These are phyloP conservation scores for Acrocephalus kingi DNA, from an alignment of 2,113 vertebrate genomes.

Conservation along the genomic window DNA sequence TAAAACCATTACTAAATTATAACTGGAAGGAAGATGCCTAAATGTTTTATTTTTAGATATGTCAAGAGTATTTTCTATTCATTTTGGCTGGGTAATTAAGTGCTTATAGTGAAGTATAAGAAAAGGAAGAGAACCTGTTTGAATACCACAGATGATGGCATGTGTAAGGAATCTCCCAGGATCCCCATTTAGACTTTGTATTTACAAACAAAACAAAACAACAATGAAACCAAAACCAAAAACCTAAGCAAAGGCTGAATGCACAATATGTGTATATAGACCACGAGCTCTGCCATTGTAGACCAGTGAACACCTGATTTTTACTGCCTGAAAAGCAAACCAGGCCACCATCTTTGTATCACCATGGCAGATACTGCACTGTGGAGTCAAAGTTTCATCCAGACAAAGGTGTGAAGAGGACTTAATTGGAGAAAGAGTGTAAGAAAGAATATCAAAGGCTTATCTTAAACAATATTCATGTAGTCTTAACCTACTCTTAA, in stretches of 20 bases:
- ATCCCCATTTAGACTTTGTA: neutral
- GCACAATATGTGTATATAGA: neutral
- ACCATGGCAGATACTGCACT: neutral
- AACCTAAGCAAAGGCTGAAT: neutral
- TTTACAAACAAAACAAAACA: neutral
- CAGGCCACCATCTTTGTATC: neutral
- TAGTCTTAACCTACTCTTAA: neutral
- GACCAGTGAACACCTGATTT: neutral
- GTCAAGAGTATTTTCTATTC: slow-evolving; percentile 15
- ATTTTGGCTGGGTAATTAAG: slow-evolving; percentile 3
- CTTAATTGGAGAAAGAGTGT: neutral
- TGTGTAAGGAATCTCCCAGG: neutral
- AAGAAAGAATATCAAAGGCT: neutral
- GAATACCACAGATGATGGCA: neutral
- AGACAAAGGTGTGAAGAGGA: slow-evolving; percentile 1
- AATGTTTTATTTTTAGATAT: slow-evolving; percentile 34
- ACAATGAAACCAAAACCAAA: neutral
- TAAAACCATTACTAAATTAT: slow-evolving; percentile 44
- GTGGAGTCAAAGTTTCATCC: neutral
- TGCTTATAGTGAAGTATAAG: neutral
- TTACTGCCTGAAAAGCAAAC: neutral
- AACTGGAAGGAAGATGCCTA: slow-evolving; percentile 45
- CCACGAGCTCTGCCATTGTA: neutral
- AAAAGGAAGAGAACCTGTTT: slow-evolving; percentile 1
- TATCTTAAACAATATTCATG: neutral